Percentiles rank a stretch among this genome's conserved stretches.
Evolutionary conservation across 2,888 invertebrate species (phyloP).

Genomic region (Junonia oenone): DNA sequence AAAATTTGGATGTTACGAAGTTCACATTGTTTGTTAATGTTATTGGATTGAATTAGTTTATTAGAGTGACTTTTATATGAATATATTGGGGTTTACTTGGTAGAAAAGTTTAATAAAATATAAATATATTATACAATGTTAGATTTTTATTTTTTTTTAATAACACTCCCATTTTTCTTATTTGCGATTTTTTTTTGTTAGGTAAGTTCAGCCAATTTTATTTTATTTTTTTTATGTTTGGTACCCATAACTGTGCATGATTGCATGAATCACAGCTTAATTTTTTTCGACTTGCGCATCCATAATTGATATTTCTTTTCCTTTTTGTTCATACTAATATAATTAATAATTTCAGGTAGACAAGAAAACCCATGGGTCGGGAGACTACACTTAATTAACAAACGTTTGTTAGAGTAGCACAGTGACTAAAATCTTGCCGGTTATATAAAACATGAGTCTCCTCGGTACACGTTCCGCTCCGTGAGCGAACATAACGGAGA

Average conservation of each 20-base stretch:
- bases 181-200: slow-evolving; percentile 34
- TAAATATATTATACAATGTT: slow-evolving; percentile 58
- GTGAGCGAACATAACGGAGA: slow-evolving; percentile 18
- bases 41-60: slow-evolving; percentile 70
- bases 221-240: slow-evolving; percentile 23
- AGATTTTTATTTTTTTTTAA: slow-evolving; percentile 48
- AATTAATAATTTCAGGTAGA: slow-evolving; percentile 78
- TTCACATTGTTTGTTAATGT: slow-evolving; percentile 77
- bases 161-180: slow-evolving; percentile 26
- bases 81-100: slow-evolving; percentile 79
- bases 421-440: slow-evolving; percentile 53
- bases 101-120: slow-evolving; percentile 77
- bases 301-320: slow-evolving; percentile 45
- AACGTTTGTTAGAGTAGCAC: slow-evolving; percentile 48
- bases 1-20: slow-evolving; percentile 54
- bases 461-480: slow-evolving; percentile 30
- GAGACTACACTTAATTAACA: slow-evolving; percentile 72
- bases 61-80: slow-evolving; percentile 80
- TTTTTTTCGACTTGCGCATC: slow-evolving; percentile 46
- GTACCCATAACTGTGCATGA: slow-evolving; percentile 49
- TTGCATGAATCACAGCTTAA: slow-evolving; percentile 58
- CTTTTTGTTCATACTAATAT: slow-evolving; percentile 76
- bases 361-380: slow-evolving; percentile 76
- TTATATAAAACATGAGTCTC: slow-evolving; percentile 17
- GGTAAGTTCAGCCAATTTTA: slow-evolving; percentile 51